Percentiles rank a stretch among this genome's conserved stretches.
phyloP scores from a whole-genome alignment of 2,113 vertebrate species.

The Carassius carassius region DNA sequence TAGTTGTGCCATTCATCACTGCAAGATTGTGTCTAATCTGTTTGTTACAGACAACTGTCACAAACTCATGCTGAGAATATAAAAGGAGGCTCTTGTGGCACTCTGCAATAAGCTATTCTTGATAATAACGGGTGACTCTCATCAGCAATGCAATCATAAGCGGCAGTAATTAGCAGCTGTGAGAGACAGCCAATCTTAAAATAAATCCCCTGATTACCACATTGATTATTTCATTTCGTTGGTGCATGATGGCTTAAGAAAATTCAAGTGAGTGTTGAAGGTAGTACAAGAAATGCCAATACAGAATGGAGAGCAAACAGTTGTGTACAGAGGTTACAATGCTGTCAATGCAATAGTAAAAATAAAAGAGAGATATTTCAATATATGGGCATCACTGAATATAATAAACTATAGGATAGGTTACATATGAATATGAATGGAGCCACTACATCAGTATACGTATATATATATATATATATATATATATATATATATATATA shows the following conservation, averaged over 20 bases:
- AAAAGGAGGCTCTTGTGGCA: slow-evolving; percentile 43
- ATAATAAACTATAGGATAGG: too few species aligned
- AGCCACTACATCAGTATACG: too few species aligned
- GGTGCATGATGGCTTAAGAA: slow-evolving; percentile 21
- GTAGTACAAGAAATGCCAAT: background rate
- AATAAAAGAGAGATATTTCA: too few species aligned
- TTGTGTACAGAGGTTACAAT: too few species aligned
- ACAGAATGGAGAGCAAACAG: background rate
- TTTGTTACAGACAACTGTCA: slow-evolving; percentile 24
- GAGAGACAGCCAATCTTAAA: slow-evolving; percentile 42
- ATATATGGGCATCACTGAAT: too few species aligned
- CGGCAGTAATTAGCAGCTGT: slow-evolving; percentile 49
- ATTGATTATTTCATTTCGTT: slow-evolving; percentile 51
- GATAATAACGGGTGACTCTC: slow-evolving; percentile 43
- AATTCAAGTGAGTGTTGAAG: background rate
- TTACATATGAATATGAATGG: too few species aligned
- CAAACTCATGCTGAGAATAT: slow-evolving; percentile 27
- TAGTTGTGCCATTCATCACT: slow-evolving; percentile 10
- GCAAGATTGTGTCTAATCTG: slow-evolving; percentile 32
- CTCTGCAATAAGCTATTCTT: slow-evolving; percentile 35
- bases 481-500: too few species aligned
- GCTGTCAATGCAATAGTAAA: too few species aligned
- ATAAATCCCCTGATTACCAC: slow-evolving; percentile 46
- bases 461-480: too few species aligned
- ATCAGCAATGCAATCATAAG: slow-evolving; percentile 55